These are phyloP conservation scores for Botrylloides violaceus DNA, from an alignment of 23 tunicate species.

Conservation along the genomic window DNA sequence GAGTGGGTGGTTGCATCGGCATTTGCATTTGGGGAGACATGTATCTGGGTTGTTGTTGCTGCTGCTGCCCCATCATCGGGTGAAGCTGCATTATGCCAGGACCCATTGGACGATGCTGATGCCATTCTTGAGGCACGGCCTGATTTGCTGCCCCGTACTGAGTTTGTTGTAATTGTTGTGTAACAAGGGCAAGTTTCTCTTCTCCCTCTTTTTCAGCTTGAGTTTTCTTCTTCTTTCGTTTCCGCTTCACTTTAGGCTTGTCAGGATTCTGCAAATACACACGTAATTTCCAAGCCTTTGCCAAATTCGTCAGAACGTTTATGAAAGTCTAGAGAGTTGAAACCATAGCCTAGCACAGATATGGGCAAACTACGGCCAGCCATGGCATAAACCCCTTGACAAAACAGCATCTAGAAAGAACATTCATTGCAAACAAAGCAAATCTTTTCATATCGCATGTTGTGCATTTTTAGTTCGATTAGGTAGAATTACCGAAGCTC, in stretches of 20 bases:
- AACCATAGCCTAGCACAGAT: too few relatives aligned
- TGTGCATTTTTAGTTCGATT: too few relatives aligned
- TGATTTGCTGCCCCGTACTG: slow-evolving; percentile 10
- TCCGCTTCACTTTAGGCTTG: slow-evolving; percentile 67
- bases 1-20: not conserved
- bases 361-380: too few relatives aligned
- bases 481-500: too few relatives aligned
- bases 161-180: slow-evolving; percentile 22
- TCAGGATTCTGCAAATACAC: slow-evolving; percentile 32
- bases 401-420: too few relatives aligned
- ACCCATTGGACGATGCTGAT: not conserved
- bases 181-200: slow-evolving; percentile 7
- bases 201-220: slow-evolving; percentile 23
- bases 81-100: not conserved
- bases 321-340: too few relatives aligned
- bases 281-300: too few relatives aligned
- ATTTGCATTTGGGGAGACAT: not conserved
- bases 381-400: too few relatives aligned
- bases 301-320: too few relatives aligned
- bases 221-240: slow-evolving; percentile 29
- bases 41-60: not conserved
- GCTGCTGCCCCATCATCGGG: not conserved
- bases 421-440: too few relatives aligned
- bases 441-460: too few relatives aligned
- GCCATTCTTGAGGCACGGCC: not conserved